phyloP scores from a whole-genome alignment of 2,888 invertebrate genomes.

The Villa cingulata region DNA sequence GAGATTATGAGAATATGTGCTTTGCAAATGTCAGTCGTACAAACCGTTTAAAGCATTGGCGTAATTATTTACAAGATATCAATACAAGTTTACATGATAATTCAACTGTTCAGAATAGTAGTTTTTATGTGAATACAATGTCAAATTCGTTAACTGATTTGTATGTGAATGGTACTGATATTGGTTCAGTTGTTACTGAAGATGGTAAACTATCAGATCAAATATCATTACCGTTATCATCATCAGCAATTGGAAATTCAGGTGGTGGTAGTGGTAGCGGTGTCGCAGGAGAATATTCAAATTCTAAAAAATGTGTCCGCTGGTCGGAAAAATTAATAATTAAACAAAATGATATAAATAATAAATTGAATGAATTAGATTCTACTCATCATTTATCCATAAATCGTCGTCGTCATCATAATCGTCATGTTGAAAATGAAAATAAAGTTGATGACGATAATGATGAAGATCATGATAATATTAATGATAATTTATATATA shows the following conservation, averaged over 20 bases:
- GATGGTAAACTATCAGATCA: conserved; percentile 11
- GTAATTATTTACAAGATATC: conserved; percentile 16
- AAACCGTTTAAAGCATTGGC: conserved; percentile 16
- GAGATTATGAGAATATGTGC: conserved; percentile 16
- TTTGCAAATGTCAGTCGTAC: conserved; percentile 14
- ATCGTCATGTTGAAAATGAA: no score
- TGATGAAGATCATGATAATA: conserved; percentile 5
- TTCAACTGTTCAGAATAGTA: conserved; percentile 15
- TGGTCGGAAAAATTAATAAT: conserved; percentile 7
- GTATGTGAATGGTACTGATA: conserved; percentile 14
- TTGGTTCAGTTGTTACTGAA: conserved; percentile 10
- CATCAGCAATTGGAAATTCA: background rate
- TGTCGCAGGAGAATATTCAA: background rate
- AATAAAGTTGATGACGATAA: conserved; percentile 1
- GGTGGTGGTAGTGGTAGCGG: background rate
- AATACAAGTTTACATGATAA: conserved; percentile 15
- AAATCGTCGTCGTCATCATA: no score
- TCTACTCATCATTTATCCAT: no score
- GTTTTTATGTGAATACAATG: conserved; percentile 16
- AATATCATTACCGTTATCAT: conserved; percentile 8
- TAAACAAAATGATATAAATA: background rate
- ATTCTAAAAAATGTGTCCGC: conserved; percentile 7
- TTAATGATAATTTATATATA: conserved; percentile 12
- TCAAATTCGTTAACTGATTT: conserved; percentile 15
- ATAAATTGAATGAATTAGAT: no score